Evolutionary conservation across 2,113 vertebrate species (phyloP), one percentile per base, ranked within the genome.

Genomic region (Sceloporus undulatus): DNA sequence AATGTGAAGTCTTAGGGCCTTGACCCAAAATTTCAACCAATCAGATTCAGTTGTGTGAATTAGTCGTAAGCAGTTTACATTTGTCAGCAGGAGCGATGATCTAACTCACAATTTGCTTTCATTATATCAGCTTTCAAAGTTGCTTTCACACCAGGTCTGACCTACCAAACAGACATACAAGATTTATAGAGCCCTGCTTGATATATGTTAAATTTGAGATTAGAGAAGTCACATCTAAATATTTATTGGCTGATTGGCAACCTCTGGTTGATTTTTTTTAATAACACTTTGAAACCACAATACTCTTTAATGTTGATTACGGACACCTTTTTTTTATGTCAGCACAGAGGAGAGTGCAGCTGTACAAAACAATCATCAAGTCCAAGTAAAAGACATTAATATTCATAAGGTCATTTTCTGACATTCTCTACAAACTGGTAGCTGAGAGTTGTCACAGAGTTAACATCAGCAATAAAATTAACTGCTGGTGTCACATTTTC

Each of bases 321-420:
- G 91, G 91, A 91, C 27, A 88, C 77, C 90, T 76, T 94, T 95
- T 95, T 94, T 95, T 95, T 94, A 94, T 93, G 95, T 94, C 90
- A 92, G 87, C 88, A 89, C 93, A 93, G 84, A 95, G 93, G 93
- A 96, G 94, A 95, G 90, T 93, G 92, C 90, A 86, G 89, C 92
- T 96, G 91, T 86, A 91, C 70, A 87, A 95, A 94, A 89, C 92
- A 92, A 92, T 59, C n/a, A 91, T 94, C 95, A 94, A 79, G 91
- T 94, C 92, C 93, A 93, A 94, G 88, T 89, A 94, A 95, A 90
- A 95, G 83, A 66, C 77, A 89, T 73, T 94, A 95, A 96, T 96
- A 95, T 94, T 94, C 80, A 92, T 93, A 93, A 94, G 83, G 90
- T 93, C 90, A 85, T 94, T 96, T 95, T 95, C 90, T 90, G 42